Base-by-base conservation (phyloP, 2,888 invertebrate species). In the Eupithecia insigniata region DNA sequence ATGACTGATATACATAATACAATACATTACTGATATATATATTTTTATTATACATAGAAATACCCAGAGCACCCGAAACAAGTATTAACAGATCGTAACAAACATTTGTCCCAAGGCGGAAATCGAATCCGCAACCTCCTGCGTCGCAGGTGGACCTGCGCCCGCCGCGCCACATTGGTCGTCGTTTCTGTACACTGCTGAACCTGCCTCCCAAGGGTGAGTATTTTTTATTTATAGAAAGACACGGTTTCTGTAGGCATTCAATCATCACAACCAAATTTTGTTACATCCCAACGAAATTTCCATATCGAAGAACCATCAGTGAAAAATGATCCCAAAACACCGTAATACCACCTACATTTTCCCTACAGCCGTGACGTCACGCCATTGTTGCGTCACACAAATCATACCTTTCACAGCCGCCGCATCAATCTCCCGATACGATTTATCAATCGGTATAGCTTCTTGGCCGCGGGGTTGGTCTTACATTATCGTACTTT, bases 371-470 rank as follows among this genome's bases (percentile, higher is more conserved):
- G 39, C 64, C 70, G 83, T 88, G 89, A 89, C 89, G 90, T 90
- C 89, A 89, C 84, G 75, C 85, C 82, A 88, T 90, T 90, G 89
- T 89, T 82, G 76, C 79, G 77, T 76, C 75, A 72, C 74, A 77
- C 77, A 77, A 79, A 77, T 76, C 79, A 78, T 88, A 87, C 89
- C 89, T 89, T 87, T 88, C 85, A 82, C 79, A 36, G 81, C 79
- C 80, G 79, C 77, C 83, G 85, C 90, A 90, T 90, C 89, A 90
- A 90, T 90, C 89, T 89, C 84, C 79, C 82, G 83, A 84, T 84
- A 84, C 91, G 90, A 93, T 92, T 90, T 91, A 92, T 92, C 82
- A 85, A 80, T 81, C 76, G 36, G 64, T 34, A 34, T 62, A n/a
- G 64, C 16, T 39, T 22, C 26, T 64, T 32, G 64, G 34, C 22